These are phyloP conservation scores for Tupiocoris notatus DNA, from an alignment of 2,888 invertebrate species.

Conservation along the genomic window DNA sequence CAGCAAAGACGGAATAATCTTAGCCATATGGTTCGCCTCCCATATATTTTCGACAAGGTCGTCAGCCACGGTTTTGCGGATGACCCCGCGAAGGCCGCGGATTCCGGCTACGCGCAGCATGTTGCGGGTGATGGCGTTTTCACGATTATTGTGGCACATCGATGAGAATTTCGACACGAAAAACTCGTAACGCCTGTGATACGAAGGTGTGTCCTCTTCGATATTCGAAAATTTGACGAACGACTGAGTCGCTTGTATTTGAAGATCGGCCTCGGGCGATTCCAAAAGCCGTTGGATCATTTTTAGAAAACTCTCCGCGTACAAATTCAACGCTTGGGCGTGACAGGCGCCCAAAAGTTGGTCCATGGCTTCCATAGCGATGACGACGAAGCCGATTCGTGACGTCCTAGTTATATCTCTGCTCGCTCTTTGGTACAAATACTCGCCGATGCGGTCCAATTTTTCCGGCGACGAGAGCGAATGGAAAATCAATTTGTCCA, in stretches of 20 bases:
- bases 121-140: slow-evolving; percentile 67
- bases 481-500: slow-evolving; percentile 98
- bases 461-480: slow-evolving; percentile 97
- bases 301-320: slow-evolving; percentile 96
- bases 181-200: slow-evolving; percentile 97
- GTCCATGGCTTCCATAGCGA: slow-evolving; percentile 99
- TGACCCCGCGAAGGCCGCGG: slow-evolving; percentile 91
- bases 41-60: slow-evolving; percentile 98
- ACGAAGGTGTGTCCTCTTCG: slow-evolving; percentile 98
- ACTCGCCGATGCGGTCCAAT: slow-evolving; percentile 95
- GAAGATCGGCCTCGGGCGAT: slow-evolving; percentile 90
- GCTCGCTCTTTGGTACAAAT: slow-evolving; percentile 86
- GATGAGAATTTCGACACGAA: slow-evolving; percentile 98
- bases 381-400: slow-evolving; percentile 77
- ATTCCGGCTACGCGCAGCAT: slow-evolving; percentile 90
- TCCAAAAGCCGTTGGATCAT: slow-evolving; percentile 98
- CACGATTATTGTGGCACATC: slow-evolving; percentile 92
- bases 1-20: slow-evolving; percentile 95
- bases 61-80: slow-evolving; percentile 96
- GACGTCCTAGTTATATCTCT: slow-evolving; percentile 80
- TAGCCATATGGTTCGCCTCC: slow-evolving; percentile 99
- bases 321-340: slow-evolving; percentile 92
- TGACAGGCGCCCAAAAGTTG: slow-evolving; percentile 92
- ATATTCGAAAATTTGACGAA: slow-evolving; percentile 99
- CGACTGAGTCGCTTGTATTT: slow-evolving; percentile 92